A percentile compares a stretch with the other conserved stretches of the same genome.
Evolutionary conservation across 2,113 vertebrate species (phyloP).

Genomic region (Gymnarchus niloticus): DNA sequence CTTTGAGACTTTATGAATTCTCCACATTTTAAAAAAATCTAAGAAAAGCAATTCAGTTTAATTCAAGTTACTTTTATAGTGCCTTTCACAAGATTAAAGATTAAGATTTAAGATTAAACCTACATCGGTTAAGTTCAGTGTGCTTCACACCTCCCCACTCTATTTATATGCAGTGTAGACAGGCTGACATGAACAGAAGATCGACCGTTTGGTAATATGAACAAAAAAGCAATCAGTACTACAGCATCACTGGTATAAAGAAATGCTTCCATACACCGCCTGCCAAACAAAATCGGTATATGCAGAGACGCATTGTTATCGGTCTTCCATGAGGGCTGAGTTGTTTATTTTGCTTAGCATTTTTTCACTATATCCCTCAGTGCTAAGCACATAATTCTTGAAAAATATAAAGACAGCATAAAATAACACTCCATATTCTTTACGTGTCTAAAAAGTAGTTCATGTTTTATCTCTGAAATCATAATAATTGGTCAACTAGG

Average conservation of each 20-base stretch:
- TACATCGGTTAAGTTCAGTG: not conserved
- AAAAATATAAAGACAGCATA: not conserved
- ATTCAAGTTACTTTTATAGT: too few relatives aligned
- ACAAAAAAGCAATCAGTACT: not conserved
- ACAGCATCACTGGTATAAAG: not conserved
- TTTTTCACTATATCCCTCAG: not conserved
- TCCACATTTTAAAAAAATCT: too few relatives aligned
- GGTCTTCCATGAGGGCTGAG: not conserved
- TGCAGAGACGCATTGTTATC: not conserved
- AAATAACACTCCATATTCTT: not conserved
- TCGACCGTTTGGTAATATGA: not conserved
- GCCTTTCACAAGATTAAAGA: too few relatives aligned
- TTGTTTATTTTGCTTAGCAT: not conserved
- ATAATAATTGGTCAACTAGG: too few relatives aligned
- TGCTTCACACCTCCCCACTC: not conserved
- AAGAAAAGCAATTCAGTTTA: too few relatives aligned
- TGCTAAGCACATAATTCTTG: conserved; percentile 6
- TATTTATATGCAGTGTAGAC: not conserved
- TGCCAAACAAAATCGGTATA: conserved; percentile 1
- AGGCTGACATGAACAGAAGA: not conserved
- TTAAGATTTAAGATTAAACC: not conserved
- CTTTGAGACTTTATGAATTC: too few relatives aligned
- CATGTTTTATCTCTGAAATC: not conserved
- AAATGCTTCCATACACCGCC: not conserved
- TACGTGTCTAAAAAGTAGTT: not conserved